phyloP scores from a whole-genome alignment of 2,888 invertebrate species.

The Tetheella fluctuosa region DNA sequence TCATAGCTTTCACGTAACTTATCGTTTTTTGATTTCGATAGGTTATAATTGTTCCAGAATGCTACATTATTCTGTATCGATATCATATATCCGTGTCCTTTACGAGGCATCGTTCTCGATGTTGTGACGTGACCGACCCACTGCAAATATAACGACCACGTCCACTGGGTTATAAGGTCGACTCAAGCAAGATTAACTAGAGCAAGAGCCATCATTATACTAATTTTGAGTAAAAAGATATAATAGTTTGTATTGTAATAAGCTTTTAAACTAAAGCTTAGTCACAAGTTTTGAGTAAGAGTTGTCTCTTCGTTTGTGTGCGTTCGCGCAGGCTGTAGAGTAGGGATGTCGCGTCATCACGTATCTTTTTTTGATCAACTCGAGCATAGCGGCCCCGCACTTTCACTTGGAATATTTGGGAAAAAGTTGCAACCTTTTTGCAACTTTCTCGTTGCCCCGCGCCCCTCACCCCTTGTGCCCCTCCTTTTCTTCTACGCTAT shows the following conservation, averaged over 20 bases:
- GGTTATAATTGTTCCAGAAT: no score
- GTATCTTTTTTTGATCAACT: constrained; percentile 60
- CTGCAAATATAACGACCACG: not conserved
- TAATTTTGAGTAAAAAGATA: not conserved
- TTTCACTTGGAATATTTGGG: constrained; percentile 83
- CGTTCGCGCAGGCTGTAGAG: constrained; percentile 10
- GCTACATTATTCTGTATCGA: no score
- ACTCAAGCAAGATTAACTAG: not conserved
- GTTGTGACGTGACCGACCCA: not conserved
- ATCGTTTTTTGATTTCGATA: no score
- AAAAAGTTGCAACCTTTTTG: constrained; percentile 83
- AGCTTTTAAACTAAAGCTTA: not conserved
- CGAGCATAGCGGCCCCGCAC: constrained; percentile 63
- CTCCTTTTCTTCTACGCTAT: constrained; percentile 32
- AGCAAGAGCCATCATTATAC: not conserved
- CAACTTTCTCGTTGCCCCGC: constrained; percentile 72
- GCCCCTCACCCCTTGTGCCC: constrained; percentile 27
- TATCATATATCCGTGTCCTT: not conserved
- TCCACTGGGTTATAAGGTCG: not conserved
- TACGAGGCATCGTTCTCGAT: not conserved
- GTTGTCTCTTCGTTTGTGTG: not conserved
- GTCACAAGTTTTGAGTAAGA: not conserved
- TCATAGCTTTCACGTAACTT: no score
- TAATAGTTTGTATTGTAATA: not conserved
- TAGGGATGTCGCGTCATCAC: constrained; percentile 18